Base-by-base conservation (phyloP, 2,113 vertebrate species). In the Protobothrops mucrosquamatus region DNA sequence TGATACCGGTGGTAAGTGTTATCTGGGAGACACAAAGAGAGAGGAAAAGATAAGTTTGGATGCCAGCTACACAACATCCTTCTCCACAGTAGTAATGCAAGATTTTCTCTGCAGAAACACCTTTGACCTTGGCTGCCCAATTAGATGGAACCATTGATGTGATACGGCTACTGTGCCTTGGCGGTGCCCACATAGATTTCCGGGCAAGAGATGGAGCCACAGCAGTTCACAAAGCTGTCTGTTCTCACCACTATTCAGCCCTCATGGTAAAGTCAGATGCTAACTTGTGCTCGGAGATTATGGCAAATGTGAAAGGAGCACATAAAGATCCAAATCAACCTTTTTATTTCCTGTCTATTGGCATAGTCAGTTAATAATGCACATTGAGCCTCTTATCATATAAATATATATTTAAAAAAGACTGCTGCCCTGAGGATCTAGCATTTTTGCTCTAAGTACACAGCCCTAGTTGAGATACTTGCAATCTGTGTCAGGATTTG, bases 131-230 rank as follows among this genome's bases (percentile, higher is more conserved):
- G 97, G 98, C 98, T 0, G 98, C 98, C 88, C 99, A 99, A 97
- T 98, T 98, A 0, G 98, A 99, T 95, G 98, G 98, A 23, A 98
- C 98, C 1, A 98, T 98, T 11, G 99, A 99, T 92, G 95, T 98
- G 95, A 99, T 99, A 96, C 98, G 98, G 86, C 97, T 98, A 43
- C 97, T 99, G 93, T 98, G 98, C 95, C 97, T 99, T 55, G 98
- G 98, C 3, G 99, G 99, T 14, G 98, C 98, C 55, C 99, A 99
- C 92, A 98, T 99, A 8, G 99, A 99, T 96, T 99, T 99, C 96
- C 98, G 99, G 86, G 98, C 98, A 87, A 98, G 98, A 94, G 99
- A 99, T 61, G 99, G 99, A 94, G 98, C 98, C 97, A 99, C 99
- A 0, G 98, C 98, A 0, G 97, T 99, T 3, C 99, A 99, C 97